Evolutionary conservation across 2,888 invertebrate genomes (phyloP), one percentile per base, ranked within the genome.

Genomic region (Nomada lathburiana): DNA sequence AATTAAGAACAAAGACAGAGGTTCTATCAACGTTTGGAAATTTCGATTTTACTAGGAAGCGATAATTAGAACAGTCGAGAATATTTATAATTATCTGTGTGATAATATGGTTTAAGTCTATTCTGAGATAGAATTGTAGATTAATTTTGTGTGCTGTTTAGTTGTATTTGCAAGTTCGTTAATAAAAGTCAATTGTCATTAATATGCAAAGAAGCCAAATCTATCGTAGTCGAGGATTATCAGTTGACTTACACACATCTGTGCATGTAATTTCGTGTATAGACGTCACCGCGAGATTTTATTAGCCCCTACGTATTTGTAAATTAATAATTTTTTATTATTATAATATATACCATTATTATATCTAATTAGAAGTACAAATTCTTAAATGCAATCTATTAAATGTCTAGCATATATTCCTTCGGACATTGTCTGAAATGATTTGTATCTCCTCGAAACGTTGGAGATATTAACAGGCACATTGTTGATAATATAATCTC

Each of bases 141-240:
- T 55, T 23, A 55, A 23, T 13, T 20, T 55, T 23, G 20, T 55
- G 20, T 7, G 13, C 20, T 20, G 23, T 2, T 20, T 20, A 44
- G n/a, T 63, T 9, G 29, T 60, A 60, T 60, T 63, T 16, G 16
- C 20, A 63, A 7, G 2, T 20, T 20, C 18, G 16, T 44, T 20
- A 20, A 42, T 23, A n/a, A 23, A 20, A 20, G 20, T 57, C 9
- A 16, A 57, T 16, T 26, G 10, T 50, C 47, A 26, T 50, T 4
- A 47, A 50, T 64, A 64, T 29, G 13, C n/a, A 65, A 50, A n/a
- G 50, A 29, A 50, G 26, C 10, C 3, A 26, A 65, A n/a, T 52
- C n/a, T 65, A 65, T 50, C 29, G 36, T 65, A 52, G 10, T 11
- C 18, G 5, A 10, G n/a, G 64, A 65, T 50, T 52, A 52, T 65